Evolutionary conservation across 1,140 invertebrate species (phyloP).

Genomic region (Lerema accius): DNA sequence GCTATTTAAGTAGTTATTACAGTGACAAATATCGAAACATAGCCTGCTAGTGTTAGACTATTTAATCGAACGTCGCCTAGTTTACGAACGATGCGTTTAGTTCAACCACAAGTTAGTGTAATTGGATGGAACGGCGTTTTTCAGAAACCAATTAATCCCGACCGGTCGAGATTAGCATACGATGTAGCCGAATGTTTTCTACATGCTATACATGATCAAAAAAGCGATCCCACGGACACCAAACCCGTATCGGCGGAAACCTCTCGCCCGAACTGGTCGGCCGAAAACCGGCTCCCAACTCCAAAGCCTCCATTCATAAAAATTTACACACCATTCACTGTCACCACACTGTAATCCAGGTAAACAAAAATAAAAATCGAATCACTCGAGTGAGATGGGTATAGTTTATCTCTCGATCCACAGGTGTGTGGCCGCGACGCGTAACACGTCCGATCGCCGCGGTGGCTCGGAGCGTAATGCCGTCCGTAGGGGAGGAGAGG

Average conservation of each 20-base stretch:
- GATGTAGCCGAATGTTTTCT: conserved; percentile 1
- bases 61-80: neutral
- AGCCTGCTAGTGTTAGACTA: too few relatives aligned
- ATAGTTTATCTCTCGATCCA: conserved; percentile 39
- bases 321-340: conserved; percentile 41
- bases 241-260: conserved; percentile 26
- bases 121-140: conserved; percentile 2
- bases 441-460: conserved; percentile 42
- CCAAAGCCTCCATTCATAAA: conserved; percentile 44
- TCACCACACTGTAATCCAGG: conserved; percentile 69
- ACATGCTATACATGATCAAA: conserved; percentile 1
- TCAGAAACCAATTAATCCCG: neutral
- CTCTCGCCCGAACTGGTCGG: conserved; percentile 21
- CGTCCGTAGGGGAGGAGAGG: conserved; percentile 33
- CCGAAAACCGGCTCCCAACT: conserved; percentile 38
- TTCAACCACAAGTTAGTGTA: neutral
- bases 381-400: conserved; percentile 32
- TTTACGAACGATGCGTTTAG: neutral
- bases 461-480: conserved; percentile 48
- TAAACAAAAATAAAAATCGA: conserved; percentile 35
- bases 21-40: too few relatives aligned
- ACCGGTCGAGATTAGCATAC: conserved; percentile 13
- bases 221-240: conserved; percentile 13
- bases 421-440: conserved; percentile 46
- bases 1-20: too few relatives aligned